phyloP scores from a whole-genome alignment of 2,797 vertebrate species.

The Lateolabrax maculatus region DNA sequence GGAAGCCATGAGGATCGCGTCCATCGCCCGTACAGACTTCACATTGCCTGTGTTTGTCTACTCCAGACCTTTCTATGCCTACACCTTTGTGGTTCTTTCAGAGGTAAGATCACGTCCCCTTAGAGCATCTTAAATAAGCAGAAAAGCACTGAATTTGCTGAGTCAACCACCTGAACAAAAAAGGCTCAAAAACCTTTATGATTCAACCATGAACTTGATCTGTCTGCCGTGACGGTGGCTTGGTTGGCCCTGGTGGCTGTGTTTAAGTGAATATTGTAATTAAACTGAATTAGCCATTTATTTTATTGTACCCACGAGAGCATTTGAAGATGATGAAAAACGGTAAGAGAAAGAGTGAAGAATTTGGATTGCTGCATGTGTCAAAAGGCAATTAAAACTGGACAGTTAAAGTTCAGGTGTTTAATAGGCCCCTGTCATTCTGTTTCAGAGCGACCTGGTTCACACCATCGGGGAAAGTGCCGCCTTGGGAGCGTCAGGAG shows the following conservation, averaged over 20 bases:
- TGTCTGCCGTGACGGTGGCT: neutral
- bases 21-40: constrained; percentile 87
- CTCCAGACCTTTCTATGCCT: constrained; percentile 93
- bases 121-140: too few relatives aligned
- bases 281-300: too few relatives aligned
- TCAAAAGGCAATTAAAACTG: neutral
- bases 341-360: neutral
- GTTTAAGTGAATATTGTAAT: too few relatives aligned
- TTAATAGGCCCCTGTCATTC: neutral
- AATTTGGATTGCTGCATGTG: neutral
- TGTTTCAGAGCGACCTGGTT: constrained; percentile 88
- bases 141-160: neutral
- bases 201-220: neutral
- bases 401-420: neutral
- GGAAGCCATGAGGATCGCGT: constrained; percentile 92
- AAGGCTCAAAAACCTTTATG: neutral
- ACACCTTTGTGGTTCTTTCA: constrained; percentile 90
- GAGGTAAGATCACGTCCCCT: constrained; percentile 82
- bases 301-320: neutral
- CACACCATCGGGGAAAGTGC: constrained; percentile 92
- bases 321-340: neutral
- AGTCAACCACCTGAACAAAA: neutral
- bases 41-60: constrained; percentile 92
- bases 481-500: constrained; percentile 87
- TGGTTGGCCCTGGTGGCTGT: neutral